A percentile compares a stretch with the other conserved stretches of the same genome.
These are phyloP conservation scores for Synergus laeviventris DNA, from an alignment of 2,888 invertebrate genomes.

Conservation along the genomic window DNA sequence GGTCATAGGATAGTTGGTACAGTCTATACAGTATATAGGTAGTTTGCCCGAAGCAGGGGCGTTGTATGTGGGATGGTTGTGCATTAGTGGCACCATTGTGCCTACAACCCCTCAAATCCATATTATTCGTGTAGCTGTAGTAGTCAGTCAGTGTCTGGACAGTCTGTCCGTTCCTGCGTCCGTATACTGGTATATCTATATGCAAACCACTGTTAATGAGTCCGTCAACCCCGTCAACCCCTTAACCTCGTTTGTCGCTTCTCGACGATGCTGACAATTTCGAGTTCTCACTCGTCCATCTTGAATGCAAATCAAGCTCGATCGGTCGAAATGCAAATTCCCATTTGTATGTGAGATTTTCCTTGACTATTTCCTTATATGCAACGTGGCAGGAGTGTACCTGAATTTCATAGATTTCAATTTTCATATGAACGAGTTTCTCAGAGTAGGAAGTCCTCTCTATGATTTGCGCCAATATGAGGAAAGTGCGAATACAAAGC, in stretches of 20 bases:
- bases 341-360: background rate
- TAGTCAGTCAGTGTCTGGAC: conserved; percentile 71
- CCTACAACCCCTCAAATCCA: conserved; percentile 70
- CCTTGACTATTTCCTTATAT: background rate
- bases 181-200: conserved; percentile 67
- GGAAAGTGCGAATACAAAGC: background rate
- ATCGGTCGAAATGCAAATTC: conserved; percentile 56
- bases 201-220: conserved; percentile 75
- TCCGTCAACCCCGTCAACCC: conserved; percentile 75
- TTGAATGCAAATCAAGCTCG: conserved; percentile 66
- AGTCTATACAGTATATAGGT: conserved; percentile 59
- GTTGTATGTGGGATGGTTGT: conserved; percentile 65
- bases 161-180: conserved; percentile 55
- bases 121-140: conserved; percentile 69
- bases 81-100: conserved; percentile 75
- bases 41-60: conserved; percentile 64
- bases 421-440: conserved; percentile 1
- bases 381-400: background rate
- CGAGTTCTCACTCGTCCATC: conserved; percentile 64
- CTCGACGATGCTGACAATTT: conserved; percentile 66
- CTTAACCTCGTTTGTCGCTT: conserved; percentile 72
- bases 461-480: background rate
- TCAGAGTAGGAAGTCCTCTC: background rate
- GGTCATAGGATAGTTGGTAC: conserved; percentile 65
- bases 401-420: conserved; percentile 2